Evolutionary conservation across 2,113 vertebrate genomes (phyloP).

Genomic region (Nannobrachium achirus): DNA sequence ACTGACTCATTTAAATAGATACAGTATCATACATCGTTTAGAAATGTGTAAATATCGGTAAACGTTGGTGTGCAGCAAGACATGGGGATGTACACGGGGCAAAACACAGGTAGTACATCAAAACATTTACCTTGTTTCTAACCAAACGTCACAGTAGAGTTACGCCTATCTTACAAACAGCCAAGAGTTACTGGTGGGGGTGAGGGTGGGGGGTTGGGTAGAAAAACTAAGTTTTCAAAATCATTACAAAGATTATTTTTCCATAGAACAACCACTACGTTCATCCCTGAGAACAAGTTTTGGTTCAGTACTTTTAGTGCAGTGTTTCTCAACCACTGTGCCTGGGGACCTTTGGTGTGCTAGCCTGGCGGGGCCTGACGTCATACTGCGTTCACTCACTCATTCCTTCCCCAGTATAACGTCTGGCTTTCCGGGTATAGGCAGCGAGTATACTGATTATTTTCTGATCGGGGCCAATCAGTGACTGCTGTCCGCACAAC

Average conservation of each 20-base stretch:
- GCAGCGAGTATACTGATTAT: too few relatives aligned
- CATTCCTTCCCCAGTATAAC: too few relatives aligned
- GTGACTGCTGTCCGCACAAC: too few relatives aligned
- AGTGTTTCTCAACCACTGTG: too few relatives aligned
- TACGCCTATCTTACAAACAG: conserved; percentile 60
- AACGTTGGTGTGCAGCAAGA: conserved; percentile 38
- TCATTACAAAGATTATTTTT: conserved; percentile 36
- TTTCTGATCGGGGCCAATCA: too few relatives aligned
- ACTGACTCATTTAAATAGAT: conserved; percentile 26
- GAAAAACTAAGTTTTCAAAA: conserved; percentile 50
- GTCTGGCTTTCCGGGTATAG: too few relatives aligned
- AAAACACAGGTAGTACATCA: conserved; percentile 42
- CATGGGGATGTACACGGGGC: conserved; percentile 20
- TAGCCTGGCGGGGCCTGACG: too few relatives aligned
- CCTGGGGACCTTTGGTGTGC: too few relatives aligned
- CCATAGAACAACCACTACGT: conserved; percentile 53
- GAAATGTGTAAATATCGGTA: conserved; percentile 10
- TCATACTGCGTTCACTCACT: too few relatives aligned
- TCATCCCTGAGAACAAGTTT: conserved; percentile 83
- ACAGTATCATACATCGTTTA: conserved; percentile 27
- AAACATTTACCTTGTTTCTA: conserved; percentile 49
- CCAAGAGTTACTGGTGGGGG: conserved; percentile 36
- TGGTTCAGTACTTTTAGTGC: conserved; percentile 78
- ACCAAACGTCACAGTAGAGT: conserved; percentile 68
- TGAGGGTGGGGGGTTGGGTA: not conserved